phyloP scores from a whole-genome alignment of 1,140 invertebrate genomes.

The Drosophila ogumai region DNA sequence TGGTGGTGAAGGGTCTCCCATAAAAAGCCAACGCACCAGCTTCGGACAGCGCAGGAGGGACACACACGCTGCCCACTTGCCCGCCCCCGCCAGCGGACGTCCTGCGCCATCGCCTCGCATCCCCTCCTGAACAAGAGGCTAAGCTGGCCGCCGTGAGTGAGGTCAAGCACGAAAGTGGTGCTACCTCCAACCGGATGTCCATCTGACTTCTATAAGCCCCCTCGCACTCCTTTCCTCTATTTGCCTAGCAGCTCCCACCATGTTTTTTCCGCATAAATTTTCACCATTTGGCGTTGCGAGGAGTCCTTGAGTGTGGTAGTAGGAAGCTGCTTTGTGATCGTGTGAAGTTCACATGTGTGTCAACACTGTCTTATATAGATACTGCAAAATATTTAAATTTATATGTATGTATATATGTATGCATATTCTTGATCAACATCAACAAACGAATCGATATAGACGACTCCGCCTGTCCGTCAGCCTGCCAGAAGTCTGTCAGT shows the following conservation, averaged over 20 bases:
- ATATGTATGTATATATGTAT: no score
- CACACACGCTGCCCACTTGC: conserved; percentile 24
- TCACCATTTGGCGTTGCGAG: conserved; percentile 59
- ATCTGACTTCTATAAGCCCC: conserved; percentile 40
- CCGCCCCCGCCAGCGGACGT: conserved; percentile 18
- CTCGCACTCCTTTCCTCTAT: not conserved
- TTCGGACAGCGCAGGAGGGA: conserved; percentile 16
- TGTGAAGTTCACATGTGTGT: not conserved
- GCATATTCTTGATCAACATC: not conserved
- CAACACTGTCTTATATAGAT: not conserved
- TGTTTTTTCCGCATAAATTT: conserved; percentile 60
- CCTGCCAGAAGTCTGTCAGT: not conserved
- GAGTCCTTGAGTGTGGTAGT: conserved; percentile 39
- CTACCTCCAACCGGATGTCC: conserved; percentile 65
- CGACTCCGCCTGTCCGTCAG: not conserved
- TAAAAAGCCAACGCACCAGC: conserved; percentile 60
- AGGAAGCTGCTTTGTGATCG: not conserved
- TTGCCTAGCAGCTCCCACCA: not conserved
- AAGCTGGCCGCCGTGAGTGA: conserved; percentile 69
- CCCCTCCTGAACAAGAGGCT: conserved; percentile 66
- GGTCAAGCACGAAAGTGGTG: conserved; percentile 79
- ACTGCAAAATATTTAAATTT: no score
- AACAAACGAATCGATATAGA: not conserved
- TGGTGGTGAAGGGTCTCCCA: conserved; percentile 61
- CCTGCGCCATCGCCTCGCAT: conserved; percentile 2